Evolutionary conservation across 2,113 vertebrate species (phyloP), one percentile per base, ranked within the genome.

Genomic region (Platichthys stellatus): DNA sequence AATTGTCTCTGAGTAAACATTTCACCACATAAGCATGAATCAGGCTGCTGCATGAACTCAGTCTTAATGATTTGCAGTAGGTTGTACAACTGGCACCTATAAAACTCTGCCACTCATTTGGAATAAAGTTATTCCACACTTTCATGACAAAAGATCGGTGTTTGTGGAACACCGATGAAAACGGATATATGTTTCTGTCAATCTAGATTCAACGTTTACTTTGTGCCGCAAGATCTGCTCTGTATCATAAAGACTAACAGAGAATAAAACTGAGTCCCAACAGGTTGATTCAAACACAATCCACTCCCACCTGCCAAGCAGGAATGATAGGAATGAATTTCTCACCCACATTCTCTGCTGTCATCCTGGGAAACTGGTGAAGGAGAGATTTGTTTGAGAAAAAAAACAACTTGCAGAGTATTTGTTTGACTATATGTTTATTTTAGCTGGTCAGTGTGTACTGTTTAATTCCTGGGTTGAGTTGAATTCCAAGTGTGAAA

Each of bases 1-100:
- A 72, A 64, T 81, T 89, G 86, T 80, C 62, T 67, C 43, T 71
- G 68, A 72, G 74, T 57, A 84, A 87, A 81, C 78, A 75, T 28
- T 54, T 77, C 24, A 82, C 77, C 84, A 45, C 82, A 84, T 58
- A 13, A 49, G 75, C 80, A 28, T 24, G 74, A 75, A 74, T 71
- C 51, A 15, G 61, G 59, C 72, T 69, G 69, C 66, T 82, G 63
- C 31, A 56, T 54, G 68, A 43, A 80, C 58, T 12, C 73, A 40
- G 40, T 64, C 64, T 75, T 73, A 79, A 82, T 31, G 31, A 63
- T 74, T 72, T 86, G 72, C 77, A 69, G 51, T 64, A 71, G 83
- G 64, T 71, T 69, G 58, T 17, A 67, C 28, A 64, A 78, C 49
- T 64, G 80, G 59, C 54, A 56, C 54, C 65, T 59, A 53, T 72